Percentiles rank a stretch among this genome's conserved stretches.
Conservation (phyloP, 1,140 invertebrate species). For the Drosophila pandora region DNA sequence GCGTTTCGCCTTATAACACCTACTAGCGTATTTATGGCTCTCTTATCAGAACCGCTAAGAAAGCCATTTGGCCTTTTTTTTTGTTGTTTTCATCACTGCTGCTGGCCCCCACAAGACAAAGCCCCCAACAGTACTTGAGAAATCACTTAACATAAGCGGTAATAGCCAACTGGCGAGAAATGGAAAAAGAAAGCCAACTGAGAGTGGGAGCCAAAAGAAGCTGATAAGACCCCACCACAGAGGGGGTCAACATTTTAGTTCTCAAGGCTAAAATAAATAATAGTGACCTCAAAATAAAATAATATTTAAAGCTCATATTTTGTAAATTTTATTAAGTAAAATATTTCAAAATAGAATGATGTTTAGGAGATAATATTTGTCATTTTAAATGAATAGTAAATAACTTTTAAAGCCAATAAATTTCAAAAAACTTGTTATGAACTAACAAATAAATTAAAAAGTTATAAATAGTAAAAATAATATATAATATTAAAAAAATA, state of each 20-base stretch:
- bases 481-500: no score
- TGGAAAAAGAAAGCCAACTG: constrained; percentile 63
- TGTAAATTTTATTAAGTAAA: no score
- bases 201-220: constrained; percentile 60
- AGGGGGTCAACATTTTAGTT: constrained; percentile 2
- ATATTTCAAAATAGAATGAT: no score
- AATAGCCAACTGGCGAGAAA: constrained; percentile 49
- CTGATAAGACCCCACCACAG: constrained; percentile 58
- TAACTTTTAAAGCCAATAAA: not conserved
- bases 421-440: no score
- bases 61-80: constrained; percentile 37
- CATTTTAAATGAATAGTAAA: not conserved
- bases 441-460: no score
- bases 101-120: constrained; percentile 28
- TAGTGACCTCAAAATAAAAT: no score
- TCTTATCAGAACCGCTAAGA: constrained; percentile 33
- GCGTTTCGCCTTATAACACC: constrained; percentile 39
- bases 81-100: constrained; percentile 41
- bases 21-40: constrained; percentile 29
- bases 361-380: not conserved
- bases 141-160: constrained; percentile 67
- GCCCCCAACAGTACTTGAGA: constrained; percentile 48
- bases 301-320: no score
- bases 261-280: not conserved
- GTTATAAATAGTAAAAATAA: no score